Evolutionary conservation across 2,113 vertebrate genomes (phyloP), one percentile per base, ranked within the genome.

Genomic region (Tetraodon nigroviridis): DNA sequence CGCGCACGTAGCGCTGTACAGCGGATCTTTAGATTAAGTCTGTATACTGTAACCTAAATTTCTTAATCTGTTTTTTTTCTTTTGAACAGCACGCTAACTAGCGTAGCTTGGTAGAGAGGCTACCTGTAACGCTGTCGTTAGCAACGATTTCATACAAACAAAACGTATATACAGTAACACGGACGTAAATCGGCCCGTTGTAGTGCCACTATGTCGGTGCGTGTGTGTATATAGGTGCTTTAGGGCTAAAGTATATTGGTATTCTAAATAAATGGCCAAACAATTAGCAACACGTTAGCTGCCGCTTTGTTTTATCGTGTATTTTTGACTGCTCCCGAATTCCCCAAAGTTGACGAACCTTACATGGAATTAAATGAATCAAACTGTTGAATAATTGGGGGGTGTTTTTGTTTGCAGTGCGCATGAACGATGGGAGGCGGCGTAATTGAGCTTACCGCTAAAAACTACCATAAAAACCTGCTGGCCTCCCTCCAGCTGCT

Each of bases 401-500:
- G 15, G 11, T 6, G 6, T 46, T 17, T n/a, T 46, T 46, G 15
- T 46, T 46, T 46, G n/a, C 56, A 76, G 74, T 76, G 67, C 72
- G 57, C 64, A 73, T 83, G 59, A 65, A 92, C 75, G 29, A 98
- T 98, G 96, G 92, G 90, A 68, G 87, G 87, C 73, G 76, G 82
- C 42, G 75, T 85, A 0, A 90, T 98, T 15, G 79, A 94, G 56
- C 89, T 99, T 67, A 89, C 91, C 40, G 96, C 94, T 21, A 90
- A 90, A 56, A 90, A 85, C 1, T 92, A 94, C 2, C 93, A 91
- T 0, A 69, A 91, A 48, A 91, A 92, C 86, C 75, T 97, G 3
- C 84, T 98, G 71, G 82, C 90, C 10, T 94, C 93, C 54, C 93
- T 99, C 92, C 91, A 95, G 5, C 89, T 94, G 44, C 89, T 97